phyloP scores from a whole-genome alignment of 2,797 vertebrate genomes.

The Glyptemys insculpta region DNA sequence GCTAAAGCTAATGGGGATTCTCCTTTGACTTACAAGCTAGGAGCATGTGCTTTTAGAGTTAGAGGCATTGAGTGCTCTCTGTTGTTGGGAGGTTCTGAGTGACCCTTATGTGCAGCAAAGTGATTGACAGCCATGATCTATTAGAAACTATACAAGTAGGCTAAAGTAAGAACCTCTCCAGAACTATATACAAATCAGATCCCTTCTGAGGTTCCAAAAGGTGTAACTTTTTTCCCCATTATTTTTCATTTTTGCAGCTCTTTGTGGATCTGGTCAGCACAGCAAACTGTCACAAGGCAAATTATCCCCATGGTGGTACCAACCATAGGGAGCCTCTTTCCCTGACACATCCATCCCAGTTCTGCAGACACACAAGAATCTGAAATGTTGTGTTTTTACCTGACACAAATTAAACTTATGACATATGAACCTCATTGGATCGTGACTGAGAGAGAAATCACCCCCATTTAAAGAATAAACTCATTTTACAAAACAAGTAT shows the following conservation, averaged over 20 bases:
- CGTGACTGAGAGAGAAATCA: not conserved
- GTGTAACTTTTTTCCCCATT: slow-evolving; percentile 25
- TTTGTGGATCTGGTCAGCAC: slow-evolving; percentile 4
- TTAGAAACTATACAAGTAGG: slow-evolving; percentile 9
- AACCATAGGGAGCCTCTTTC: not conserved
- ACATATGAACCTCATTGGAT: not conserved
- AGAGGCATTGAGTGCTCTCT: not conserved
- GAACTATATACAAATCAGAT: slow-evolving; percentile 12
- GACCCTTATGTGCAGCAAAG: not conserved
- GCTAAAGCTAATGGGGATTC: not conserved
- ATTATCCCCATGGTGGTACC: not conserved
- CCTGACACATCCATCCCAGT: not conserved
- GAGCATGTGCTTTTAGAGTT: not conserved
- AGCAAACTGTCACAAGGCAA: not conserved
- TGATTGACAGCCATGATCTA: slow-evolving; percentile 46
- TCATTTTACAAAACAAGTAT: not conserved
- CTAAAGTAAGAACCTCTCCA: slow-evolving; percentile 1
- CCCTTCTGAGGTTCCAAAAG: slow-evolving; percentile 38
- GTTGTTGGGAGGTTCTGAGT: not conserved
- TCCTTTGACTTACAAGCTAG: not conserved
- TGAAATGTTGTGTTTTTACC: not conserved
- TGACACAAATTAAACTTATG: slow-evolving; percentile 10
- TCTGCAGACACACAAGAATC: not conserved
- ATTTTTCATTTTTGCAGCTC: slow-evolving; percentile 20
- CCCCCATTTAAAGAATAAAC: not conserved